Percentiles rank a stretch among this genome's conserved stretches.
These are phyloP conservation scores for Paramormyrops hopkinsi DNA, from an alignment of 2,797 vertebrate genomes.

Conservation along the genomic window DNA sequence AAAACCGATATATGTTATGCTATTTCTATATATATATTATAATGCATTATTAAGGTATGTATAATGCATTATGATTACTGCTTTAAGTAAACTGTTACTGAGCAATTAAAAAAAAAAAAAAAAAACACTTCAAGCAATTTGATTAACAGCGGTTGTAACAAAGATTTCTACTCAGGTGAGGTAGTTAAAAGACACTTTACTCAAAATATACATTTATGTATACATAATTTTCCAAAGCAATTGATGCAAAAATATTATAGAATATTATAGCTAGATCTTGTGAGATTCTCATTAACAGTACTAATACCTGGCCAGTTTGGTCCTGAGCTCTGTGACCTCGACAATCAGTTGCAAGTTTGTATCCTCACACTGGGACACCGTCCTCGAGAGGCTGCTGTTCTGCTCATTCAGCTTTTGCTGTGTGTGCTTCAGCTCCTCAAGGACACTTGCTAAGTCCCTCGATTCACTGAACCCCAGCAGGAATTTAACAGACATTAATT, in stretches of 20 bases:
- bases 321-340: slow-evolving; percentile 58
- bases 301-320: slow-evolving; percentile 57
- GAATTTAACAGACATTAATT: neutral
- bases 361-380: slow-evolving; percentile 61
- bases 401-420: slow-evolving; percentile 56
- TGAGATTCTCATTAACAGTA: neutral
- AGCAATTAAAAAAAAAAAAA: neutral
- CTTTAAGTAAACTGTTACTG: neutral
- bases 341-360: slow-evolving; percentile 62
- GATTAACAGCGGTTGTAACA: neutral
- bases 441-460: slow-evolving; percentile 47
- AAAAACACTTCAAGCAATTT: neutral
- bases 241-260: neutral
- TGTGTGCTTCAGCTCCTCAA: slow-evolving; percentile 57
- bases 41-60: neutral
- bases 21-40: neutral
- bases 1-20: neutral
- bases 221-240: neutral
- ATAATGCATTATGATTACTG: neutral
- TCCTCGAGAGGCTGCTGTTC: slow-evolving; percentile 59
- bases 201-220: neutral
- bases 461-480: slow-evolving; percentile 47
- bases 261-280: neutral
- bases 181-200: neutral
- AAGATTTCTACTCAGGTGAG: neutral